phyloP scores from a whole-genome alignment of 2,888 invertebrate genomes.

The Dyspetes luteomarginatus region DNA sequence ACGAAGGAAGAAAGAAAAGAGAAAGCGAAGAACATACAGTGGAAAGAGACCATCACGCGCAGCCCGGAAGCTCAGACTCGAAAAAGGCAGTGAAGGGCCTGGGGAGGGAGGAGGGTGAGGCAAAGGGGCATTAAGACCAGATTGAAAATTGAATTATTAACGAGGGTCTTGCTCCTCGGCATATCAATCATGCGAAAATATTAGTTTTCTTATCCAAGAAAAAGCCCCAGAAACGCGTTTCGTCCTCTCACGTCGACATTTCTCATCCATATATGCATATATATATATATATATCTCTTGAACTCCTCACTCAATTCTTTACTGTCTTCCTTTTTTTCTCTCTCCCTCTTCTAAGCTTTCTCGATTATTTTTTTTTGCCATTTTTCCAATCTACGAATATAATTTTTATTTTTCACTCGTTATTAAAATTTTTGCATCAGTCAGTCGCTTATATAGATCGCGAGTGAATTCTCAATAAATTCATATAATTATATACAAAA shows the following conservation, averaged over 20 bases:
- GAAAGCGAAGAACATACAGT: too few species aligned
- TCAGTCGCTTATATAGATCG: too few species aligned
- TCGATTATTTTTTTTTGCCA: not conserved
- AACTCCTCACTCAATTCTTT: conserved; percentile 42
- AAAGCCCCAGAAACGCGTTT: conserved; percentile 63
- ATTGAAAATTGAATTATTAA: conserved; percentile 79
- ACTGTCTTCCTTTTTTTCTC: conserved; percentile 10
- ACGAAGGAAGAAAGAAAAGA: not conserved
- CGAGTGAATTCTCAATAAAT: too few species aligned
- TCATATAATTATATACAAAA: too few species aligned
- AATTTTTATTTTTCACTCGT: not conserved
- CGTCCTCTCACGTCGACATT: conserved; percentile 16
- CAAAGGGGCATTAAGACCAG: conserved; percentile 70
- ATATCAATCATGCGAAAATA: conserved; percentile 77
- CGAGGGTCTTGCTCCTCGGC: conserved; percentile 71
- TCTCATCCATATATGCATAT: conserved; percentile 14
- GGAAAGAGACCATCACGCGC: too few species aligned
- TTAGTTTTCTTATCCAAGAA: conserved; percentile 67
- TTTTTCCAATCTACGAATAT: not conserved
- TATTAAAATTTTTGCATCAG: too few species aligned
- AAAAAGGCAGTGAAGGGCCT: conserved; percentile 14
- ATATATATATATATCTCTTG: conserved; percentile 25
- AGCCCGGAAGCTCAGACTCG: not conserved
- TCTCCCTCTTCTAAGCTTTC: conserved; percentile 12
- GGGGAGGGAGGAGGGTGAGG: not conserved